These are phyloP conservation scores for Neosilurus mollespiculum DNA, from an alignment of 2,797 vertebrate species.

Conservation along the genomic window DNA sequence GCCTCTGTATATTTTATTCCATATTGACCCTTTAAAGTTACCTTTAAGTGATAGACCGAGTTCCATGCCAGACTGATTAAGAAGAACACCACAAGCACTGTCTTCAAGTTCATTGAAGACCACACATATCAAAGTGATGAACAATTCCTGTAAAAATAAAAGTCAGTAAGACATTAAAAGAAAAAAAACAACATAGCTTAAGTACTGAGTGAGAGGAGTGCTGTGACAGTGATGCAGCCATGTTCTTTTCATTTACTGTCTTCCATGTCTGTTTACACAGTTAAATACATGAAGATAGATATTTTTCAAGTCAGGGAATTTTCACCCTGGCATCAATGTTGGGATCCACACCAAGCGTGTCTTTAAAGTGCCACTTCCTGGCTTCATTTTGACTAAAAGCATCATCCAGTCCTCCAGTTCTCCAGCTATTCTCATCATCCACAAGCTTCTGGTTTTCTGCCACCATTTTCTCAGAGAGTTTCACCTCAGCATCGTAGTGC, in stretches of 20 bases:
- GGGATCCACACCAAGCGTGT: constrained; percentile 83
- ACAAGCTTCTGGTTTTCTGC: constrained; percentile 82
- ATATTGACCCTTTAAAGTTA: constrained; percentile 56
- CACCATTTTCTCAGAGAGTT: constrained; percentile 76
- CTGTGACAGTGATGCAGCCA: too few relatives aligned
- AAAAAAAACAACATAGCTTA: too few relatives aligned
- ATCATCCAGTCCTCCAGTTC: constrained; percentile 84
- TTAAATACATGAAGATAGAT: background rate
- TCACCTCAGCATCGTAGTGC: constrained; percentile 85
- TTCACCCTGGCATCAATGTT: constrained; percentile 76
- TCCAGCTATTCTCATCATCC: constrained; percentile 76
- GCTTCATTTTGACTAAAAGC: constrained; percentile 82
- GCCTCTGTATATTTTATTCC: background rate
- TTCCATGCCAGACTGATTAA: constrained; percentile 89
- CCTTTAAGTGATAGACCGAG: constrained; percentile 95
- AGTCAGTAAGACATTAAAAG: too few relatives aligned
- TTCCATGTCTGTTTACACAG: background rate
- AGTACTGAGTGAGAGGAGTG: too few relatives aligned
- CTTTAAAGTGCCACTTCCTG: constrained; percentile 93
- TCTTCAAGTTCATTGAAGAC: too few relatives aligned
- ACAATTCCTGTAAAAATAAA: constrained; percentile 57
- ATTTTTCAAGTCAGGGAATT: background rate
- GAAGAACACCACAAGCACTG: too few relatives aligned
- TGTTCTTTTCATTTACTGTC: too few relatives aligned
- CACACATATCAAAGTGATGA: constrained; percentile 68